phyloP scores from a whole-genome alignment of 1,140 invertebrate genomes.

The Penaeus chinensis region DNA sequence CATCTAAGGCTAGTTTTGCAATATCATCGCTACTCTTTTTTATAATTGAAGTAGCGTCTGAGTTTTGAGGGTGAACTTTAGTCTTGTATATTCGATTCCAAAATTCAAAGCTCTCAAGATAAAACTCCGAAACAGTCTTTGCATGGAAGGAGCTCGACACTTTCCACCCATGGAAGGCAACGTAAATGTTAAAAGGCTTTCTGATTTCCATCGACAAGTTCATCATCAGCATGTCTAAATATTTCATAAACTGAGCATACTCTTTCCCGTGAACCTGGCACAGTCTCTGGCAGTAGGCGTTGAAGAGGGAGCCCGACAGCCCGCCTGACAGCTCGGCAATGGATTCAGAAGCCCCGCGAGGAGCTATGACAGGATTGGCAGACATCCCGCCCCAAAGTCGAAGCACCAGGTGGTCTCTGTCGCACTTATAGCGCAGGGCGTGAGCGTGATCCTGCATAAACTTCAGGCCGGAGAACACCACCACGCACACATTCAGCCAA shows the following conservation, averaged over 20 bases:
- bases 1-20: constrained; percentile 3
- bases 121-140: constrained; percentile 44
- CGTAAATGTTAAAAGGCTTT: constrained; percentile 46
- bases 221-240: not conserved
- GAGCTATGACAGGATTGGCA: not conserved
- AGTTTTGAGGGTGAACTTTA: not conserved
- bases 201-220: constrained; percentile 37
- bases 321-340: constrained; percentile 21
- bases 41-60: not conserved
- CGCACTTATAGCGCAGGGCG: not conserved
- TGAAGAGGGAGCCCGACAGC: constrained; percentile 22
- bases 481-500: not conserved
- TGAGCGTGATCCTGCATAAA: constrained; percentile 20
- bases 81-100: constrained; percentile 8
- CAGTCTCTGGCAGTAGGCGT: constrained; percentile 27
- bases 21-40: not conserved
- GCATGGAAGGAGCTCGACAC: not conserved
- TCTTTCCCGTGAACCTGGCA: not conserved
- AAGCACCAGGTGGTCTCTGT: constrained; percentile 30
- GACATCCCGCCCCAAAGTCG: constrained; percentile 35
- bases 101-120: constrained; percentile 11
- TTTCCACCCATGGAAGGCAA: constrained; percentile 1
- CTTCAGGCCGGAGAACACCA: constrained; percentile 11
- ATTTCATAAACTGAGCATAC: not conserved
- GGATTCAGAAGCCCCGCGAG: not conserved